These are phyloP conservation scores for Trichomalopsis sarcophagae DNA, from an alignment of 1,140 invertebrate species.

Conservation along the genomic window DNA sequence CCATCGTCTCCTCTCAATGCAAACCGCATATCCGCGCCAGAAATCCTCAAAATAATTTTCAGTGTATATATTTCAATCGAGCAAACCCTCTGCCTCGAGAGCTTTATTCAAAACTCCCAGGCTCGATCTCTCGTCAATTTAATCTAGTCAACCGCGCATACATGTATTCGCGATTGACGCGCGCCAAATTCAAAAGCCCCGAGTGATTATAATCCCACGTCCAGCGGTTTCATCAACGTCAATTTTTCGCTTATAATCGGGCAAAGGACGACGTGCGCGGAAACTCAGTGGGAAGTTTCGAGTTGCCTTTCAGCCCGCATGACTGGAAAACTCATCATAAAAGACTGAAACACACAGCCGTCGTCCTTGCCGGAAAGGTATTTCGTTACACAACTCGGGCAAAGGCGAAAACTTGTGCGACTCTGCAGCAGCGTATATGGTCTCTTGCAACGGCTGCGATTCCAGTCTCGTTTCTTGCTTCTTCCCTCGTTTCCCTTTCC, in stretches of 20 bases:
- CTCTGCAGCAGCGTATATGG: background rate
- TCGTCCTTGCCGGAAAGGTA: background rate
- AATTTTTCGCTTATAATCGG: background rate
- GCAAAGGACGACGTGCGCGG: background rate
- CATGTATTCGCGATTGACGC: no score
- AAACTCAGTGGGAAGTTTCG: background rate
- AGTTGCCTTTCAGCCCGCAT: constrained; percentile 11
- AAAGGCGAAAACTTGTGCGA: background rate
- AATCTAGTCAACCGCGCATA: background rate
- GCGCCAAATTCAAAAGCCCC: background rate
- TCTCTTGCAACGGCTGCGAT: background rate
- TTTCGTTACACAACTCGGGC: background rate
- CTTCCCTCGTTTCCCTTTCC: background rate
- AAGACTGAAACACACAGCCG: background rate
- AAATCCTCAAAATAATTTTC: no score
- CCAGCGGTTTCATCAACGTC: background rate
- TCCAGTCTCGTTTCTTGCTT: background rate
- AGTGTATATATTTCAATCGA: background rate
- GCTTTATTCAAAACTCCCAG: background rate
- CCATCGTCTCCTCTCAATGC: no score
- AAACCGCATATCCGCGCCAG: no score
- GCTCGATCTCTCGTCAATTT: background rate
- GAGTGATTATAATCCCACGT: background rate
- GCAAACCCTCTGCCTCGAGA: background rate
- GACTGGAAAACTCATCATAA: constrained; percentile 16